Percentiles rank a stretch among this genome's conserved stretches.
Evolutionary conservation across 2,888 invertebrate species (phyloP).

Genomic region (Melanchra persicariae): DNA sequence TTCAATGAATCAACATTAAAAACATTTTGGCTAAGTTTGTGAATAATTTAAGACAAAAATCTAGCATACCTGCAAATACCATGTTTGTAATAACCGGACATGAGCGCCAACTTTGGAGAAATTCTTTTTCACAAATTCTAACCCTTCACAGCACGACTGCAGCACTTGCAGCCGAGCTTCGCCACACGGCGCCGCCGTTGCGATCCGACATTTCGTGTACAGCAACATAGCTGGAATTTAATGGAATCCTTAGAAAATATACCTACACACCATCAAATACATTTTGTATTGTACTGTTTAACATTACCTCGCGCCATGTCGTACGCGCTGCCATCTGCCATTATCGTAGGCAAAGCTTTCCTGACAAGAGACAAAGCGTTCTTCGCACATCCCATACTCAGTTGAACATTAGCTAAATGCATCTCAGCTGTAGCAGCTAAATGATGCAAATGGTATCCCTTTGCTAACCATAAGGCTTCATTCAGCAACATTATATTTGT

Average conservation of each 20-base stretch:
- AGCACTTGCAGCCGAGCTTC: conserved; percentile 89
- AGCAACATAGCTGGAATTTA: conserved; percentile 90
- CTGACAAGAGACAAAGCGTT: conserved; percentile 94
- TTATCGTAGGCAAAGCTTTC: conserved; percentile 92
- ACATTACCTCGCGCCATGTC: conserved; percentile 93
- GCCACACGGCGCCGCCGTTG: conserved; percentile 89
- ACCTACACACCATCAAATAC: conserved; percentile 1
- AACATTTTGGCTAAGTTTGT: background rate
- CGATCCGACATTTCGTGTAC: conserved; percentile 95
- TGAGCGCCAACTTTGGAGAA: conserved; percentile 95
- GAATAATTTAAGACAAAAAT: background rate
- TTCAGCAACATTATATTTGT: conserved; percentile 91
- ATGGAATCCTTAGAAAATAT: background rate
- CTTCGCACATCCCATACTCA: conserved; percentile 94
- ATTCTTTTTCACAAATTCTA: conserved; percentile 92
- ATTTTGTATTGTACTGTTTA: background rate
- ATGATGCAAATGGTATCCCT: conserved; percentile 94
- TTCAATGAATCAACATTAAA: background rate
- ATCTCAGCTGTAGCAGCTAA: conserved; percentile 94
- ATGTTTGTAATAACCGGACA: conserved; percentile 93
- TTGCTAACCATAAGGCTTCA: conserved; percentile 94
- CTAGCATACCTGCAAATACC: conserved; percentile 92
- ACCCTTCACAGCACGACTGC: conserved; percentile 90
- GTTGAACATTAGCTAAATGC: conserved; percentile 94
- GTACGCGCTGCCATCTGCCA: conserved; percentile 95